Conservation (phyloP, 2,888 invertebrate species). For the Siphonodentalium dalli region DNA sequence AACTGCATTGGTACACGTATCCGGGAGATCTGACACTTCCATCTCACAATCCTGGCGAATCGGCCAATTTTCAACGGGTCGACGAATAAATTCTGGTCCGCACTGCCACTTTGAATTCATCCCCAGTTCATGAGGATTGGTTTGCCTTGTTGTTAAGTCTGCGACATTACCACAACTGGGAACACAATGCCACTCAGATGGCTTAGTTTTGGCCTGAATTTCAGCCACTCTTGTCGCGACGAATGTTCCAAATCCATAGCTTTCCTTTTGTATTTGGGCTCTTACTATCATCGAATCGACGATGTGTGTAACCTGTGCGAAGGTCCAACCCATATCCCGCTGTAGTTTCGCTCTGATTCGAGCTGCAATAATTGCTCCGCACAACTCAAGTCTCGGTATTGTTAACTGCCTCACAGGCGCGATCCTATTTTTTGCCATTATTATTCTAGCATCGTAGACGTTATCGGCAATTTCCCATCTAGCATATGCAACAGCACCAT, state of each 20-base stretch:
- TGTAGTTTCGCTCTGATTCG: not conserved
- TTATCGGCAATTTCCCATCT: not conserved
- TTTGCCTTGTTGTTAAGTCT: no score
- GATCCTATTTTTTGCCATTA: constrained; percentile 1
- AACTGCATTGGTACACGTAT: no score
- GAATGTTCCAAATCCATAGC: constrained; percentile 10
- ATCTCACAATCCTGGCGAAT: no score
- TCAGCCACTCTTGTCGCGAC: constrained; percentile 1
- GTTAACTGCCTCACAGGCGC: not conserved
- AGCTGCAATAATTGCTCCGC: not conserved
- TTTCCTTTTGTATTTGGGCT: constrained; percentile 7
- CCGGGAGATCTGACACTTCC: no score
- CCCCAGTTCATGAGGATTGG: no score
- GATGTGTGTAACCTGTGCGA: constrained; percentile 1
- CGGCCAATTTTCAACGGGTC: no score
- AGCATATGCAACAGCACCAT: constrained; percentile 7
- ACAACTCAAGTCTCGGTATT: constrained; percentile 4
- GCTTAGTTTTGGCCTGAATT: not conserved
- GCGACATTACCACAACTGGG: no score
- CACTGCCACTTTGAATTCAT: no score
- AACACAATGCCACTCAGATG: no score
- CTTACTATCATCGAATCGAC: constrained; percentile 8
- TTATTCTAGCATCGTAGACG: not conserved
- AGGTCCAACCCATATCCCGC: not conserved
- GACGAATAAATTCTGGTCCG: no score